Evolutionary conservation across 2,113 vertebrate genomes (phyloP).

Genomic region (Atrichornis clamosus): DNA sequence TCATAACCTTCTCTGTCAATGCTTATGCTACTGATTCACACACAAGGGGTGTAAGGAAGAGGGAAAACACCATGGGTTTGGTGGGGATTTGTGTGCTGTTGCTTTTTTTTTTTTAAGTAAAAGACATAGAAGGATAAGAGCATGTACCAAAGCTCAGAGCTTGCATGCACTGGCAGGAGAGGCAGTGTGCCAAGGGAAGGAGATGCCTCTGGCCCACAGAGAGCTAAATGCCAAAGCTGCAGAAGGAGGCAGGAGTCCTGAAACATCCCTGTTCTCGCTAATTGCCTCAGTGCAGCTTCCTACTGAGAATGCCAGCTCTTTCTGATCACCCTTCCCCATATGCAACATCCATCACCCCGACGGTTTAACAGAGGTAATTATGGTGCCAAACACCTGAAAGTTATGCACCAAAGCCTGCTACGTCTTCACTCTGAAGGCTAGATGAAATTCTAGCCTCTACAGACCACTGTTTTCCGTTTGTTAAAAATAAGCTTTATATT

Average conservation of each 20-base stretch:
- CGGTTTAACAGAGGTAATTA: not conserved
- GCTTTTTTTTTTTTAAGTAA: not conserved
- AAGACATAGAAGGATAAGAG: not conserved
- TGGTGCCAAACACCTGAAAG: not conserved
- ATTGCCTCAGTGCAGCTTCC: not conserved
- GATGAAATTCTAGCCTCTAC: not conserved
- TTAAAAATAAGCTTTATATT: not conserved
- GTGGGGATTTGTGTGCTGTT: not conserved
- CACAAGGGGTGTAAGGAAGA: not conserved
- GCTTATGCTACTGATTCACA: not conserved
- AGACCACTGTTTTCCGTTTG: not conserved
- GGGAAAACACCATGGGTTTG: not conserved
- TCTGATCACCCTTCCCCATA: not conserved
- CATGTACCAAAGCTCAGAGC: not conserved
- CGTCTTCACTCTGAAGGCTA: not conserved
- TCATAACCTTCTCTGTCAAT: not conserved
- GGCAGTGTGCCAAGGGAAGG: not conserved
- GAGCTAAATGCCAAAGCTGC: slow-evolving; percentile 12
- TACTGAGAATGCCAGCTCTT: not conserved
- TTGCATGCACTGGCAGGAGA: not conserved
- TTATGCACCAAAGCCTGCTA: not conserved
- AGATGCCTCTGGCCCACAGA: not conserved
- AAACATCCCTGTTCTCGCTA: not conserved
- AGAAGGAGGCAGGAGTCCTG: not conserved
- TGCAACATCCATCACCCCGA: not conserved